Evolutionary conservation across 92 coral and sea anemone species (phyloP), one percentile per base, ranked within the genome.

Genomic region (Pocillopora meandrina): DNA sequence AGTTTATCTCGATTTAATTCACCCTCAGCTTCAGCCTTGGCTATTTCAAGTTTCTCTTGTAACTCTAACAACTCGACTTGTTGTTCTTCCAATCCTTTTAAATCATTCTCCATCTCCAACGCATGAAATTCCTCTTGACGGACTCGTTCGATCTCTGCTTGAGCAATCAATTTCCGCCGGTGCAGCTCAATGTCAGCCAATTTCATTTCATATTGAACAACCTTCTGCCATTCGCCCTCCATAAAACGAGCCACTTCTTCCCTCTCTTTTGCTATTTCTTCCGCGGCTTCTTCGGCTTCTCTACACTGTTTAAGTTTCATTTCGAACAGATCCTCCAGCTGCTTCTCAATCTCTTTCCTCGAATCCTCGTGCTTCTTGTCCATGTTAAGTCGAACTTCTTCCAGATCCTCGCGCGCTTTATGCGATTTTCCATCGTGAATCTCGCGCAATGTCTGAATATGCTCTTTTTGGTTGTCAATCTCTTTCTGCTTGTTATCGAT

Each of bases 171-270:
- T 83, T 85, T 95, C 10, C 93, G 86, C 72, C 90, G 93, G 31
- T 88, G 91, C 20, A 95, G 81, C 79, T 97, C 98, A 56, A 96
- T 87, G 65, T 96, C 98, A 9, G 94, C 98, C 71, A 96, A 84
- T 65, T 90, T 92, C 80, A 91, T 83, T 75, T 96, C 98, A 56
- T 86, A 94, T 47, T 96, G 95, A 70, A 92, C 92, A 49, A 96
- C 83, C 81, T 90, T 91, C 61, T 85, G 90, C 98, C 98, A 96
- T 34, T 89, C 92, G 10, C 90, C 92, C 20, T 96, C 94, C 78
- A 96, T 85, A 82, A 90, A 91, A 31, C 77, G 49, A 18, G 81
- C 79, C 19, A 96, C 84, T n/a, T 67, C 84, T 21, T 89, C 77
- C 70, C 85, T 87, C 79, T 94, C 91, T 42, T 90, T 87, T 56